Percentiles rank a stretch among this genome's conserved stretches.
Conservation (phyloP, 2,113 vertebrate genomes). For the Boulengerochromis microlepis region DNA sequence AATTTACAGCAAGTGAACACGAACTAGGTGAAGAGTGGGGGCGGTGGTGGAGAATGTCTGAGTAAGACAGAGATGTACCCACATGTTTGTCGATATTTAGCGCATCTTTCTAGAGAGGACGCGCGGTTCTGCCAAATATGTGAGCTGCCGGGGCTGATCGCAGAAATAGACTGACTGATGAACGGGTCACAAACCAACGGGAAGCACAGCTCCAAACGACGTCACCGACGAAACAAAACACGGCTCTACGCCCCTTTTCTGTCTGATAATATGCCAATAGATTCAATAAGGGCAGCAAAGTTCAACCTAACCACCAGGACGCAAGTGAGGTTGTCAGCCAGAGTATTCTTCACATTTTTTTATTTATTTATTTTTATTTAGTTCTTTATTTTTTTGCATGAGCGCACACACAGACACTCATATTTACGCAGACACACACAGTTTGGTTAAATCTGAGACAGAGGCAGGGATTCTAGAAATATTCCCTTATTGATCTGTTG, state of each 20-base stretch:
- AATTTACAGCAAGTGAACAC: constrained; percentile 40
- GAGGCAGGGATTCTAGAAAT: constrained; percentile 46
- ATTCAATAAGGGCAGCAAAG: constrained; percentile 14
- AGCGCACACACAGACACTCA: background rate
- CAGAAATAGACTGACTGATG: background rate
- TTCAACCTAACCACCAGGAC: constrained; percentile 1
- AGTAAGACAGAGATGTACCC: background rate
- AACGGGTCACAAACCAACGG: background rate
- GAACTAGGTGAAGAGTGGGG: constrained; percentile 6
- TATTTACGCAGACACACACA: background rate
- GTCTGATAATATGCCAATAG: constrained; percentile 33
- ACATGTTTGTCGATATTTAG: constrained; percentile 15
- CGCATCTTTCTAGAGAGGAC: background rate
- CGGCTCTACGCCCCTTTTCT: background rate
- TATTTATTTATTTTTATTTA: background rate
- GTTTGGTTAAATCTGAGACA: constrained; percentile 29
- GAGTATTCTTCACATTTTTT: constrained; percentile 17
- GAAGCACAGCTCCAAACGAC: background rate
- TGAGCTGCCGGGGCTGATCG: background rate
- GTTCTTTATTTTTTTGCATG: background rate
- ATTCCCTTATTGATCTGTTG: constrained; percentile 68
- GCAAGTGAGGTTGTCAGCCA: constrained; percentile 33
- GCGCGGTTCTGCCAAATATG: background rate
- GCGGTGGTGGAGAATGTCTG: background rate
- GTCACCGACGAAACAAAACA: background rate